Base-by-base conservation (phyloP, 2,888 invertebrate genomes). In the Sinohyriopsis cumingii region DNA sequence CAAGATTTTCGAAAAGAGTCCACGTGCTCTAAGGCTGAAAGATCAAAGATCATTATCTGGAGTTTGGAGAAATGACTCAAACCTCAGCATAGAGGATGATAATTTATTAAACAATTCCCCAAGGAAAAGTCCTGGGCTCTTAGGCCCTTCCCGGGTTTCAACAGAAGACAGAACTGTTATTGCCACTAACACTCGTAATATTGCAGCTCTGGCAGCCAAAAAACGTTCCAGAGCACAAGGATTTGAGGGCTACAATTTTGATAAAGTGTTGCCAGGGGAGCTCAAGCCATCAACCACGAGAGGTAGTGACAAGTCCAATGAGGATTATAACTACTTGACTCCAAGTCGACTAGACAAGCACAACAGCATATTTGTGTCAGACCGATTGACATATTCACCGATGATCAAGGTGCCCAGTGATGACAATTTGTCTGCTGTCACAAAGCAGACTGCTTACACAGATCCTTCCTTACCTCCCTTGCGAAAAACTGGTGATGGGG, bases 161-260 rank as follows among this genome's bases (percentile, higher is more conserved):
- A 77, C 76, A 55, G 84, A 82, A 55, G 85, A 86, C 65, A 72
- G 83, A 19, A 75, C 73, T 59, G 78, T 82, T 55, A 87, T 88
- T 22, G 71, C 83, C 22, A 79, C 83, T 19, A 86, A 86, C 68
- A 89, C 89, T 5, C 76, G 89, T 63, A 86, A 79, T 77, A 89
- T 89, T 56, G 86, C 86, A 15, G 88, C 87, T 9, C 75, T 88
- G 66, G 89, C 89, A 12, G 88, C 88, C 6, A 82, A 77, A 61
- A 86, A 87, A 71, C 78, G 84, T 20, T 83, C 78, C 63, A 81
- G 80, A 69, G 83, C 78, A n/a, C 82, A 84, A 55, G 72, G 75
- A 62, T 77, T 81, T 71, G 64, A 77, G 24, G 60, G 75, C 15
- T 82, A 81, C 63, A 64, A 45, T 45, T 45, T 78, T 20, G 82